These are phyloP conservation scores for Saguinus imperator DNA, from an alignment of 2,113 vertebrate species.

Conservation along the genomic window DNA sequence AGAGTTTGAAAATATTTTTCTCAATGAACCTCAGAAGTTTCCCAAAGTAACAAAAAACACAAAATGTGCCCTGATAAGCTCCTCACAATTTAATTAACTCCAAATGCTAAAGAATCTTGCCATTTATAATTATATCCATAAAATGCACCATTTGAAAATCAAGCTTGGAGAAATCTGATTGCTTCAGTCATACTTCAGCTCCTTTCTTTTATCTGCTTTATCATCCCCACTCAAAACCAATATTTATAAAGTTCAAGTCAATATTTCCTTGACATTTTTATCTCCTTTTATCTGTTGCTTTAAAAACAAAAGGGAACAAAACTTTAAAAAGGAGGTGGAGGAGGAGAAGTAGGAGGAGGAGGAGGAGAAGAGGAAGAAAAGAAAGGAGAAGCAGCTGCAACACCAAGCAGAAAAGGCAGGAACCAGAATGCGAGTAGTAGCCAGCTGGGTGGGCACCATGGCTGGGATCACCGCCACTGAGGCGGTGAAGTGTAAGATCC, in stretches of 20 bases:
- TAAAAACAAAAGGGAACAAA: background rate
- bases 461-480: too few relatives aligned
- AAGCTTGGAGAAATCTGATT: background rate
- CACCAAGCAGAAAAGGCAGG: too few relatives aligned
- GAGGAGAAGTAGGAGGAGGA: too few relatives aligned
- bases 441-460: too few relatives aligned
- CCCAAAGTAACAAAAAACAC: background rate
- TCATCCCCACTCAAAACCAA: background rate
- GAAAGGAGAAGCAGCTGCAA: too few relatives aligned
- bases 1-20: background rate
- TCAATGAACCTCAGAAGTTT: conserved; percentile 11
- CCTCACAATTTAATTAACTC: background rate
- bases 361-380: background rate
- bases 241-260: background rate
- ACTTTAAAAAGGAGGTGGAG: background rate
- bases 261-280: conserved; percentile 34
- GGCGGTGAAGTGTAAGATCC: too few relatives aligned
- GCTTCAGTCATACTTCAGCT: background rate
- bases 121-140: background rate
- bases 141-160: background rate
- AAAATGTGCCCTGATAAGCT: background rate
- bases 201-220: background rate
- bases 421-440: too few relatives aligned
- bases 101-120: background rate
- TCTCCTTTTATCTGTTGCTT: conserved; percentile 33